phyloP scores from a whole-genome alignment of 2,888 invertebrate genomes.

The Bedellia somnulentella region DNA sequence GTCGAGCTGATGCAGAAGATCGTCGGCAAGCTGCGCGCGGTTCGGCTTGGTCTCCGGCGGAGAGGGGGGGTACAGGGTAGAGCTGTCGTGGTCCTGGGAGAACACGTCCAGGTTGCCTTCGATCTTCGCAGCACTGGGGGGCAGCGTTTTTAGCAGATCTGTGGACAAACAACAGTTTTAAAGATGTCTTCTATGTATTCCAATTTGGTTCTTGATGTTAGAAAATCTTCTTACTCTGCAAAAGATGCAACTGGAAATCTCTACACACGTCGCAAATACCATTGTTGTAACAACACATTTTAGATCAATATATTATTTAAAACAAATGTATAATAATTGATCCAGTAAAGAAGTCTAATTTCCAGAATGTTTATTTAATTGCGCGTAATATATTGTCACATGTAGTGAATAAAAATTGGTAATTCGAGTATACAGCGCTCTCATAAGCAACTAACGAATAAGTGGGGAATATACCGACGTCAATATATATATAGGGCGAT shows the following conservation, averaged over 20 bases:
- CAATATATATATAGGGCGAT: slow-evolving; percentile 53
- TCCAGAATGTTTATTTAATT: too few species aligned
- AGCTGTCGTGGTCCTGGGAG: slow-evolving; percentile 29
- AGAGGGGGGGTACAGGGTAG: slow-evolving; percentile 33
- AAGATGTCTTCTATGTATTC: too few species aligned
- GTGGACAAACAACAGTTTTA: slow-evolving; percentile 13
- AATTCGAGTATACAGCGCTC: slow-evolving; percentile 30
- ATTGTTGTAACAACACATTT: slow-evolving; percentile 51
- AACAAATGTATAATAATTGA: too few species aligned
- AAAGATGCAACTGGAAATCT: slow-evolving; percentile 40
- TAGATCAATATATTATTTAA: too few species aligned
- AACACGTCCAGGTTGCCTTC: slow-evolving; percentile 22
- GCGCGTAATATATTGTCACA: too few species aligned
- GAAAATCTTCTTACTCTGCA: slow-evolving; percentile 57
- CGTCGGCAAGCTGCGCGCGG: slow-evolving; percentile 64
- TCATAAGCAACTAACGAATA: slow-evolving; percentile 52
- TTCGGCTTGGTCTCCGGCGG: slow-evolving; percentile 43
- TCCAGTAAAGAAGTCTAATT: too few species aligned
- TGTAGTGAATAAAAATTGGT: too few species aligned
- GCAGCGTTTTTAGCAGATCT: slow-evolving; percentile 48
- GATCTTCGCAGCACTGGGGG: slow-evolving; percentile 36
- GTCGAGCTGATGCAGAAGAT: slow-evolving; percentile 69
- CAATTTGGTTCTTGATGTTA: too few species aligned
- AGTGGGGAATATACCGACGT: slow-evolving; percentile 33
- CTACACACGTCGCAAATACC: slow-evolving; percentile 52